phyloP scores from a whole-genome alignment of 2,888 invertebrate species.

The Hirtodrosophila confusa region DNA sequence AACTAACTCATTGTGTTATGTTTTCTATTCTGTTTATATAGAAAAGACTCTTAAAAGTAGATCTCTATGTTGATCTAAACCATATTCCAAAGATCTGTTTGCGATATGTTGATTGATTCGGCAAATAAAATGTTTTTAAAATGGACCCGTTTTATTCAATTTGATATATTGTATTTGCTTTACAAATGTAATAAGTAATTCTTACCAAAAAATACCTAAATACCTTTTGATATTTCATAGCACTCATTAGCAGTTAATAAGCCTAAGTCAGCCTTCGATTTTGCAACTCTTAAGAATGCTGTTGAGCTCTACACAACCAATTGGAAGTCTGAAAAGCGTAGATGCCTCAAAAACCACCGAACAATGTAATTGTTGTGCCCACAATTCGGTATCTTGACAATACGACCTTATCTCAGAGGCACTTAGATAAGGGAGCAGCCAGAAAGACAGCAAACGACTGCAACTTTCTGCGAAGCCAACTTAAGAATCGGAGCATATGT shows the following conservation, averaged over 20 bases:
- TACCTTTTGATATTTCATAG: too few species aligned
- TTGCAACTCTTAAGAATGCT: neutral
- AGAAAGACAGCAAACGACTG: slow-evolving; percentile 5
- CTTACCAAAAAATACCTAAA: too few species aligned
- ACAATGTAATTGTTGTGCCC: slow-evolving; percentile 11
- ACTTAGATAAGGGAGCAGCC: slow-evolving; percentile 41
- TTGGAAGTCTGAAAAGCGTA: slow-evolving; percentile 1
- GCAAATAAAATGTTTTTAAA: neutral
- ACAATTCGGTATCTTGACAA: slow-evolving; percentile 29
- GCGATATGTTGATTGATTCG: neutral
- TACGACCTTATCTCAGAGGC: slow-evolving; percentile 35
- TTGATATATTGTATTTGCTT: too few species aligned
- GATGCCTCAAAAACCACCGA: slow-evolving; percentile 2
- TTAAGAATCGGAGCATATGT: slow-evolving; percentile 69
- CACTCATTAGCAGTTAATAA: too few species aligned
- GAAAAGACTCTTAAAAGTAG: too few species aligned
- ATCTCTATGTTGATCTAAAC: too few species aligned
- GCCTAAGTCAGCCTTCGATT: slow-evolving; percentile 2
- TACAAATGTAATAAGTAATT: too few species aligned
- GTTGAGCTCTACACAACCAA: neutral
- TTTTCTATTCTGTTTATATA: too few species aligned
- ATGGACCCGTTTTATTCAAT: too few species aligned
- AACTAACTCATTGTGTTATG: too few species aligned
- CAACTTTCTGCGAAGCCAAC: slow-evolving; percentile 39
- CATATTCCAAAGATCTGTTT: too few species aligned